Evolutionary conservation across 2,797 vertebrate species (phyloP), one percentile per base, ranked within the genome.

Genomic region (Melanotaenia maccullochi): DNA sequence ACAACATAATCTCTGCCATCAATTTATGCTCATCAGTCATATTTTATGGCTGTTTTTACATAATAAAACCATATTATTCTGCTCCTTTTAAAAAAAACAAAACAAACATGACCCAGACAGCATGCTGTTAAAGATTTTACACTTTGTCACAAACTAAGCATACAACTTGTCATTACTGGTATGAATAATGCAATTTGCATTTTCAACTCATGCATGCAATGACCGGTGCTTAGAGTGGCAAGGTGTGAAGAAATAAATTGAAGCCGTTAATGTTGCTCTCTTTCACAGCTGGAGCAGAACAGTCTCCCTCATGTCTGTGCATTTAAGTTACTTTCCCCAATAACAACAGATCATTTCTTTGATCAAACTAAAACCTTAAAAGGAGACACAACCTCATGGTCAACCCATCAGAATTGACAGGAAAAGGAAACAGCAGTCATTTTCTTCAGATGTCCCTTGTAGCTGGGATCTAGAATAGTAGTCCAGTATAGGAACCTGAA

Each of bases 181-280:
- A 68, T 92, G 90, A 92, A 91, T 36, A 89, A 92, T 89, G 90
- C 87, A 77, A 67, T 82, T 28, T 64, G 91, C 90, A 90, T 93
- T 92, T 91, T 91, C 90, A 89, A 84, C 85, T 85, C 87, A 66
- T 86, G 86, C 89, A 86, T 73, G 86, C 84, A 89, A 92, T 90
- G 90, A 90, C 85, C 61, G 42, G 40, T 73, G 85, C 88, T 89
- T 83, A 84, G 87, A 61, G 77, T 83, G 83, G 81, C 79, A 83
- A 74, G 71, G 85, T 77, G 84, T 83, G 71, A 60, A 49, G 54
- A 75, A 55, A 76, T 71, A 64, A 66, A 76, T 22, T 49, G 20
- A 78, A 82, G 69, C 60, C 9, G 55, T 57, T 86, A 78, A 66
- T 22, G 1, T 49, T 72, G 81, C 73, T 83, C 66, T 65, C 58